A percentile compares a stretch with the other conserved stretches of the same genome.
Evolutionary conservation across 2,797 vertebrate genomes (phyloP).

Genomic region (Coreius guichenoti): DNA sequence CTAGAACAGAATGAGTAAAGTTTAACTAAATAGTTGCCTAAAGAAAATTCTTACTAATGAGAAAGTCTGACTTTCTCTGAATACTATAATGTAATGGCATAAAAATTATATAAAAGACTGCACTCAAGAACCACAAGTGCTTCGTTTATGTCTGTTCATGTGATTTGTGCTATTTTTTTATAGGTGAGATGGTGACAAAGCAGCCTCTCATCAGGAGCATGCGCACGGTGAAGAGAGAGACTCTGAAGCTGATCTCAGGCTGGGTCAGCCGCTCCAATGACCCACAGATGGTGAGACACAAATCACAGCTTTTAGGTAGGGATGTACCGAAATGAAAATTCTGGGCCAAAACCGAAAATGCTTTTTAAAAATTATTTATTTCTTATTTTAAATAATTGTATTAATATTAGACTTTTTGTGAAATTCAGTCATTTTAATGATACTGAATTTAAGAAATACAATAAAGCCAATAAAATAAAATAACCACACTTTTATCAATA

Average conservation of each 20-base stretch:
- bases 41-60: neutral
- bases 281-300: constrained; percentile 91
- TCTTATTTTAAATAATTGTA: neutral
- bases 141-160: neutral
- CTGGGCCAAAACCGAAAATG: neutral
- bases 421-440: neutral
- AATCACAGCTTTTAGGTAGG: constrained; percentile 1
- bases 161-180: neutral
- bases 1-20: constrained; percentile 10
- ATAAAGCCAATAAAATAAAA: neutral
- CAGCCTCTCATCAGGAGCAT: constrained; percentile 96
- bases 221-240: constrained; percentile 97
- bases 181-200: constrained; percentile 97
- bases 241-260: constrained; percentile 94
- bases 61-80: neutral
- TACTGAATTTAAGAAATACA: neutral
- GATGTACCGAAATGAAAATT: neutral
- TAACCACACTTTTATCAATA: neutral
- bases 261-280: constrained; percentile 98
- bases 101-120: neutral
- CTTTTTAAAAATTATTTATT: neutral
- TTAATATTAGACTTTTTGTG: neutral
- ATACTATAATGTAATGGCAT: neutral
- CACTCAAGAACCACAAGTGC: neutral
- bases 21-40: constrained; percentile 15